A percentile compares a stretch with the other conserved stretches of the same genome.
phyloP scores from a whole-genome alignment of 1,140 invertebrate species.

The Macrosteles quadrilineatus region DNA sequence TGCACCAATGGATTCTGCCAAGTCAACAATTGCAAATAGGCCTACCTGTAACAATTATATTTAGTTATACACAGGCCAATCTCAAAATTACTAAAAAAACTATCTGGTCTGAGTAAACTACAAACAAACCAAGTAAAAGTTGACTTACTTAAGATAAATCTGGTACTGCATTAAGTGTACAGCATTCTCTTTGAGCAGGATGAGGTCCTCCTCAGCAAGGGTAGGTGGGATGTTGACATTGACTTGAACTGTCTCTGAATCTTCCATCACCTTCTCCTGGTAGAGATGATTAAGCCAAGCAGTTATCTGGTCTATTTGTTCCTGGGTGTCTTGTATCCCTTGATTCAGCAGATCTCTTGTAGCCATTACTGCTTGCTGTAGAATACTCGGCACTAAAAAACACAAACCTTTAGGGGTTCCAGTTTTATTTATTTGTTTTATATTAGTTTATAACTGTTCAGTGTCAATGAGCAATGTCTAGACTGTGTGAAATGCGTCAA shows the following conservation, averaged over 20 bases:
- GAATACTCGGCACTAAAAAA: slow-evolving; percentile 11
- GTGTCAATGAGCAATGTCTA: no score
- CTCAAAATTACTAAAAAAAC: no score
- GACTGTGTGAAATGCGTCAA: no score
- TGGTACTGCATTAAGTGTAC: neutral
- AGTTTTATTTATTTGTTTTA: no score
- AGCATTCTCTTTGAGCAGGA: neutral
- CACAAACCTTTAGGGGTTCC: no score
- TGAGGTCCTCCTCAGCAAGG: neutral
- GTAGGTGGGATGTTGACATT: neutral
- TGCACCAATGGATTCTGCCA: no score
- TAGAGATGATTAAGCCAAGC: neutral
- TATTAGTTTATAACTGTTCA: no score
- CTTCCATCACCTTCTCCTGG: neutral
- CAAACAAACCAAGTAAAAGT: no score
- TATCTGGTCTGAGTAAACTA: no score
- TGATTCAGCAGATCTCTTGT: slow-evolving; percentile 4
- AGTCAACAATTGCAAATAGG: no score
- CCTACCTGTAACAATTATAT: no score
- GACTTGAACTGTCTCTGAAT: neutral
- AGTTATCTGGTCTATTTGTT: neutral
- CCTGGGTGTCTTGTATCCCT: neutral
- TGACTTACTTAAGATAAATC: slow-evolving; percentile 7
- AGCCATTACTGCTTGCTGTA: slow-evolving; percentile 3
- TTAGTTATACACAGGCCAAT: no score